Conservation (phyloP, 2,113 vertebrate species). For the Agapornis roseicollis region DNA sequence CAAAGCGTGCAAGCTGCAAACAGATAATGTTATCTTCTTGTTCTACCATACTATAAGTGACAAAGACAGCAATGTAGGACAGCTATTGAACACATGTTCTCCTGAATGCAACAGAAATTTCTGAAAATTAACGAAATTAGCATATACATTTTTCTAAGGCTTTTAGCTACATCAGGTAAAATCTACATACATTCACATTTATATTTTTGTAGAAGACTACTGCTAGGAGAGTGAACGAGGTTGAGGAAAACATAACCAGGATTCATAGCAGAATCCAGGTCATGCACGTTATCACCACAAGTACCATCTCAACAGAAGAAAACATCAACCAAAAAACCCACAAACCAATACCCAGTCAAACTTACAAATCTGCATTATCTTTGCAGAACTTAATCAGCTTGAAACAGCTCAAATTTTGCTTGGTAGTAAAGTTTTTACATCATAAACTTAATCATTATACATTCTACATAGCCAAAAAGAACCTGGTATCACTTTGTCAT, state of each 20-base stretch:
- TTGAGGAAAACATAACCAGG: neutral
- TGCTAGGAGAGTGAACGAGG: neutral
- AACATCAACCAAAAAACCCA: neutral
- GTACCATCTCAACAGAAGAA: neutral
- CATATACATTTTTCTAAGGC: neutral
- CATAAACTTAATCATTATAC: neutral
- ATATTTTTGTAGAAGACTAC: neutral
- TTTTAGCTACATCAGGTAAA: neutral
- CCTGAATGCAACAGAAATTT: accelerated
- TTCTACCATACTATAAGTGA: neutral
- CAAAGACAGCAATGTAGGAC: neutral
- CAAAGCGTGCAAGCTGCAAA: neutral
- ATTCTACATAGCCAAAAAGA: neutral
- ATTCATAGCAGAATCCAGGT: neutral
- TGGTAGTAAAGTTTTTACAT: neutral
- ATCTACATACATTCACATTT: neutral
- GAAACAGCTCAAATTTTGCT: neutral
- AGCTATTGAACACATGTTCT: neutral
- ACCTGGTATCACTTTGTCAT: neutral
- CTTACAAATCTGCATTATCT: neutral
- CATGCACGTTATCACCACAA: neutral
- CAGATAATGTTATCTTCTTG: neutral
- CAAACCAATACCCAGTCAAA: neutral
- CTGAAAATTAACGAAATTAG: neutral
- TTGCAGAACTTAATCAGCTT: neutral